Conservation (phyloP, 2,888 invertebrate species). For the Papilio elwesi region DNA sequence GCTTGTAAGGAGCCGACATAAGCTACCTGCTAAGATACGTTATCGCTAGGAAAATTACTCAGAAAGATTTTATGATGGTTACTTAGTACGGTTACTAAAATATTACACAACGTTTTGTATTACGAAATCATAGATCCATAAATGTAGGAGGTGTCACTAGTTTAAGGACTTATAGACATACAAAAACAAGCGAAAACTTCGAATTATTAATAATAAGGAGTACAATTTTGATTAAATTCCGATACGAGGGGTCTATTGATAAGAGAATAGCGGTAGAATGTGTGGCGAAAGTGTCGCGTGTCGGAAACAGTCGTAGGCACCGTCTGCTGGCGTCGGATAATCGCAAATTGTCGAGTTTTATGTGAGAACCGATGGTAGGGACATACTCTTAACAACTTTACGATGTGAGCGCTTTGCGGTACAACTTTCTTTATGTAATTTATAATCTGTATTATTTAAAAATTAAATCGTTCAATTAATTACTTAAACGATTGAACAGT, state of each 20-base stretch:
- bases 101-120: too few relatives aligned
- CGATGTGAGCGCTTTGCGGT: constrained; percentile 24
- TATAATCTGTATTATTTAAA: constrained; percentile 4
- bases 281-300: constrained; percentile 32
- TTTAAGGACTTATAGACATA: too few relatives aligned
- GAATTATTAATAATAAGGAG: not conserved
- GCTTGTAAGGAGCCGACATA: too few relatives aligned
- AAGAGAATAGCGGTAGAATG: not conserved
- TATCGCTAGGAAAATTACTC: too few relatives aligned
- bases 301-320: constrained; percentile 17
- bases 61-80: too few relatives aligned
- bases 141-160: too few relatives aligned
- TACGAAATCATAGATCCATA: too few relatives aligned
- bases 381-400: constrained; percentile 24
- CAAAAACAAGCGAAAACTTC: too few relatives aligned
- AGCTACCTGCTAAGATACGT: too few relatives aligned
- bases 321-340: constrained; percentile 22
- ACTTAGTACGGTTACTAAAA: too few relatives aligned
- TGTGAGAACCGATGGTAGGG: constrained; percentile 30
- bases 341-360: constrained; percentile 30
- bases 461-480: too few relatives aligned
- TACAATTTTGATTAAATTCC: not conserved
- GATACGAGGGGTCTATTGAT: not conserved
- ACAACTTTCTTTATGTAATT: constrained; percentile 12
- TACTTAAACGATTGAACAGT: too few relatives aligned